These are phyloP conservation scores for Druceiella hillmani DNA, from an alignment of 2,888 invertebrate genomes.

Conservation along the genomic window DNA sequence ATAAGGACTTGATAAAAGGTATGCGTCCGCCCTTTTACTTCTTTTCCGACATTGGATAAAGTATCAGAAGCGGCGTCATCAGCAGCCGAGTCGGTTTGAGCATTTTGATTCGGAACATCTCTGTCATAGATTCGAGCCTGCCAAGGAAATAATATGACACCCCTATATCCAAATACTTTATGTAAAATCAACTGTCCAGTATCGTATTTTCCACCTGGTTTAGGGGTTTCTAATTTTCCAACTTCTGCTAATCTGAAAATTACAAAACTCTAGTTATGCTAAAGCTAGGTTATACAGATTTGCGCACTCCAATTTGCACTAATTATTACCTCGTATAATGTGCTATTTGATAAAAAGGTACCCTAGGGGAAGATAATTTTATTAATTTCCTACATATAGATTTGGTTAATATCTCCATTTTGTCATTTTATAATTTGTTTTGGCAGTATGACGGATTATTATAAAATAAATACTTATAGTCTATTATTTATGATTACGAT, in stretches of 20 bases:
- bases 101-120: slow-evolving; percentile 66
- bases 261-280: slow-evolving; percentile 11
- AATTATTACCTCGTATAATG: slow-evolving; percentile 41
- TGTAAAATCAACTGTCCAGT: slow-evolving; percentile 96
- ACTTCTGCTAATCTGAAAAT: slow-evolving; percentile 83
- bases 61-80: slow-evolving; percentile 32
- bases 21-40: slow-evolving; percentile 85
- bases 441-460: slow-evolving; percentile 25
- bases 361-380: slow-evolving; percentile 37
- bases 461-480: too few species aligned
- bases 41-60: slow-evolving; percentile 62
- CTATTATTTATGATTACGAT: too few species aligned
- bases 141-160: slow-evolving; percentile 97
- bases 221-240: slow-evolving; percentile 83
- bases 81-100: slow-evolving; percentile 31
- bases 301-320: neutral
- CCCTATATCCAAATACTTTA: slow-evolving; percentile 94
- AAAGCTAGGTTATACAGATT: neutral
- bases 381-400: slow-evolving; percentile 38
- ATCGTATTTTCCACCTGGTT: slow-evolving; percentile 85
- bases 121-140: slow-evolving; percentile 91
- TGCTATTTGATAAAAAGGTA: slow-evolving; percentile 41
- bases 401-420: slow-evolving; percentile 50
- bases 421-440: slow-evolving; percentile 38
- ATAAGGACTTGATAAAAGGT: slow-evolving; percentile 98